These are phyloP conservation scores for Drosophila acutilabella DNA, from an alignment of 2,888 invertebrate species.

Conservation along the genomic window DNA sequence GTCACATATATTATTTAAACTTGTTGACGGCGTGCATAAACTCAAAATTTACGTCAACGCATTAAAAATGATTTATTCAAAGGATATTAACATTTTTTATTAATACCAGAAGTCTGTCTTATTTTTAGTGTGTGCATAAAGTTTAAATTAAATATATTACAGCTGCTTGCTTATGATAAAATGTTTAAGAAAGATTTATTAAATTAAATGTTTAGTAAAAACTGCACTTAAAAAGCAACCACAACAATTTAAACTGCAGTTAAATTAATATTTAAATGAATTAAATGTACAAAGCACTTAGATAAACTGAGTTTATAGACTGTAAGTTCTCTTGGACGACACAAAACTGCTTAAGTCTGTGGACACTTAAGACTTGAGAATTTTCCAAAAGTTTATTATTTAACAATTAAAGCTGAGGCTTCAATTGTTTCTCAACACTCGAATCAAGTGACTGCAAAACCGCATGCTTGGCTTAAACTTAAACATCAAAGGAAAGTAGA, in stretches of 20 bases:
- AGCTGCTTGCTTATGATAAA: too few relatives aligned
- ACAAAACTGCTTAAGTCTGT: not conserved
- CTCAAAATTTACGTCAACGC: not conserved
- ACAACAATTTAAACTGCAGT: not conserved
- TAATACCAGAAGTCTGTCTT: not conserved
- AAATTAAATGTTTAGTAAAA: not conserved
- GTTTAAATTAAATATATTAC: not conserved
- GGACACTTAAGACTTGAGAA: not conserved
- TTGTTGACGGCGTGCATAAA: not conserved
- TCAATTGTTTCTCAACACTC: not conserved
- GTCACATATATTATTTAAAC: not conserved
- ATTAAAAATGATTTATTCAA: slow-evolving; percentile 8
- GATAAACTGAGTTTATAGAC: not conserved
- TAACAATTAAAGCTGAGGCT: not conserved
- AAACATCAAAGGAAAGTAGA: not conserved
- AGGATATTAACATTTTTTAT: not conserved
- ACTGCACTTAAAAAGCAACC: not conserved
- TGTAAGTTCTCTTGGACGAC: not conserved
- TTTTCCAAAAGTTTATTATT: slow-evolving; percentile 1
- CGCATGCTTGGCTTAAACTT: not conserved
- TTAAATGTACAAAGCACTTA: not conserved
- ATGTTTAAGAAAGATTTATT: not conserved
- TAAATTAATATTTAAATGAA: not conserved
- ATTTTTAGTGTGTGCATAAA: not conserved
- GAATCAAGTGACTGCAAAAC: not conserved